phyloP scores from a whole-genome alignment of 2,797 vertebrate species.

The Corythornis leucogaster region DNA sequence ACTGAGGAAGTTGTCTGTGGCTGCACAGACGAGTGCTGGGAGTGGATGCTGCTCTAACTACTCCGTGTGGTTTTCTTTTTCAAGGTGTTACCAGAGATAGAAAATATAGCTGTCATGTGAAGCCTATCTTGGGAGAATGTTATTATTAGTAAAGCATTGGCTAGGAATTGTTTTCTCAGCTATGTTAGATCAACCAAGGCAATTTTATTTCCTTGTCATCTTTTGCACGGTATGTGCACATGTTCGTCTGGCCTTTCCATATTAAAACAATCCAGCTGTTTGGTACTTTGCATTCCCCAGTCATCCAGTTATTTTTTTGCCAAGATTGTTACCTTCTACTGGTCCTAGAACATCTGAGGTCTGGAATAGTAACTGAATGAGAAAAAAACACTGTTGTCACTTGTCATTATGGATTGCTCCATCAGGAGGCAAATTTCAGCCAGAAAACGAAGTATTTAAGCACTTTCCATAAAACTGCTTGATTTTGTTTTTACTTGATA shows the following conservation, averaged over 20 bases:
- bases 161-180: background rate
- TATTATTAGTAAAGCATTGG: background rate
- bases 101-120: background rate
- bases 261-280: background rate
- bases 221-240: accelerated
- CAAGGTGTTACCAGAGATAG: background rate
- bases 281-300: background rate
- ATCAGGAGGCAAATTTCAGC: background rate
- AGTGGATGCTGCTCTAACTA: background rate
- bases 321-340: background rate
- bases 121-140: background rate
- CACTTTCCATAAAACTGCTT: accelerated
- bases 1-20: background rate
- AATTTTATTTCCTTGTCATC: background rate
- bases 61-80: background rate
- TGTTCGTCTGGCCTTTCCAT: background rate
- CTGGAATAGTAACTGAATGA: background rate
- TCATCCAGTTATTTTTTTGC: background rate
- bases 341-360: background rate
- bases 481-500: background rate
- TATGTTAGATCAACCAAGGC: background rate
- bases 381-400: background rate
- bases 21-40: background rate
- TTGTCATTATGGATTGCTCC: background rate
- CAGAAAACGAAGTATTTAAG: background rate